Percentiles rank a stretch among this genome's conserved stretches.
Evolutionary conservation across 2,797 vertebrate genomes (phyloP).

Genomic region (Hemibagrus guttatus): DNA sequence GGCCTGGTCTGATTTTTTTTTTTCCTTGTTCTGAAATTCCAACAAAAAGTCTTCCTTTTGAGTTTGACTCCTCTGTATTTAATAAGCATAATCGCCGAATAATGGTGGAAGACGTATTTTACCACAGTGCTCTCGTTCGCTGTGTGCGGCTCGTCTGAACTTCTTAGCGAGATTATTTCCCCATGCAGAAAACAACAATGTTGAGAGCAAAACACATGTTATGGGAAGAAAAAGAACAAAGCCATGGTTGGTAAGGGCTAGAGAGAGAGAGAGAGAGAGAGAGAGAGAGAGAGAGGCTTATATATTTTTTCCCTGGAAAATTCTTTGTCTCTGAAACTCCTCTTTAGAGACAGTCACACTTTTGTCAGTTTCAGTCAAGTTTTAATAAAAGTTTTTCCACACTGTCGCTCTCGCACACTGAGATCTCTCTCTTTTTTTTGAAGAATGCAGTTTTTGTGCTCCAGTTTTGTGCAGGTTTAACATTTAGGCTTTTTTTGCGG

Average conservation of each 20-base stretch:
- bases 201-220: slow-evolving; percentile 64
- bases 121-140: slow-evolving; percentile 70
- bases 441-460: not conserved
- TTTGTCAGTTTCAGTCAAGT: slow-evolving; percentile 5
- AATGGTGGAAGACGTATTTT: slow-evolving; percentile 70
- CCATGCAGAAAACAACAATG: slow-evolving; percentile 64
- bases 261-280: slow-evolving; percentile 13
- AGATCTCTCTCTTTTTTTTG: not conserved
- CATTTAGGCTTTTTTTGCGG: slow-evolving; percentile 3
- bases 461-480: not conserved
- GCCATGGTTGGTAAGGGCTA: slow-evolving; percentile 58
- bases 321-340: slow-evolving; percentile 4
- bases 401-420: not conserved
- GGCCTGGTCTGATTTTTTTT: not conserved
- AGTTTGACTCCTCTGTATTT: slow-evolving; percentile 72
- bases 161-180: slow-evolving; percentile 67
- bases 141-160: slow-evolving; percentile 67
- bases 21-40: slow-evolving; percentile 20
- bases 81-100: slow-evolving; percentile 74
- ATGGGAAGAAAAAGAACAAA: slow-evolving; percentile 60
- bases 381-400: slow-evolving; percentile 26
- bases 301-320: slow-evolving; percentile 11
- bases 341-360: slow-evolving; percentile 15
- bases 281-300: slow-evolving; percentile 19
- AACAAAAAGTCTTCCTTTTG: slow-evolving; percentile 60